These are phyloP conservation scores for Spialia ferax DNA, from an alignment of 2,888 invertebrate species.

Conservation along the genomic window DNA sequence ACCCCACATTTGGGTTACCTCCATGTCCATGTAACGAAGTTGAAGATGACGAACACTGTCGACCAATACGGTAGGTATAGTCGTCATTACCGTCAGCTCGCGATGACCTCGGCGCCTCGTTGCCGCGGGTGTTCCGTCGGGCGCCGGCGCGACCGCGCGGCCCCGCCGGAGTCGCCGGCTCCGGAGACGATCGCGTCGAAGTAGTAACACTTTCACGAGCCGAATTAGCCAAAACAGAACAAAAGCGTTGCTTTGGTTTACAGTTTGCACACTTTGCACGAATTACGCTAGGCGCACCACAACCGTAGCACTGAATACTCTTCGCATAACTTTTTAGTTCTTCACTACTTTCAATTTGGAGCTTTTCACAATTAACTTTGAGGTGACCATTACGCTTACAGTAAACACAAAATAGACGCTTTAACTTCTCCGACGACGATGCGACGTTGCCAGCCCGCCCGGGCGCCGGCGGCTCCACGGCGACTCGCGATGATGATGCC, in stretches of 20 bases:
- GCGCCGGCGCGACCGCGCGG: neutral
- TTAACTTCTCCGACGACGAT: slow-evolving; percentile 4
- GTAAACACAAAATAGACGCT: neutral
- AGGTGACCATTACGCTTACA: neutral
- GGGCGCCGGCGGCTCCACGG: neutral
- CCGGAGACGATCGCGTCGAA: neutral
- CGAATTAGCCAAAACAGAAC: neutral
- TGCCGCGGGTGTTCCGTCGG: no score
- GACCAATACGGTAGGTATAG: neutral
- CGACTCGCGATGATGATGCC: neutral
- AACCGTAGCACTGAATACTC: slow-evolving; percentile 1
- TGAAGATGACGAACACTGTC: neutral
- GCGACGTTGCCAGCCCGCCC: neutral
- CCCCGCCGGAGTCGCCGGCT: no score
- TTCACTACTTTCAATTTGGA: neutral
- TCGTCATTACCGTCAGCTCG: neutral
- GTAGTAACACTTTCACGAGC: neutral
- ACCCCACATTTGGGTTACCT: slow-evolving; percentile 1
- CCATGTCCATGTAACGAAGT: neutral
- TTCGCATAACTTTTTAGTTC: neutral
- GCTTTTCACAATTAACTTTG: neutral
- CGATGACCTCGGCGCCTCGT: neutral
- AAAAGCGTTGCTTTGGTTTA: neutral
- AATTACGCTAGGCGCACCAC: slow-evolving; percentile 5
- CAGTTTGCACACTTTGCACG: neutral